phyloP scores from a whole-genome alignment of 2,888 invertebrate genomes.

The Eupithecia pulchellata region DNA sequence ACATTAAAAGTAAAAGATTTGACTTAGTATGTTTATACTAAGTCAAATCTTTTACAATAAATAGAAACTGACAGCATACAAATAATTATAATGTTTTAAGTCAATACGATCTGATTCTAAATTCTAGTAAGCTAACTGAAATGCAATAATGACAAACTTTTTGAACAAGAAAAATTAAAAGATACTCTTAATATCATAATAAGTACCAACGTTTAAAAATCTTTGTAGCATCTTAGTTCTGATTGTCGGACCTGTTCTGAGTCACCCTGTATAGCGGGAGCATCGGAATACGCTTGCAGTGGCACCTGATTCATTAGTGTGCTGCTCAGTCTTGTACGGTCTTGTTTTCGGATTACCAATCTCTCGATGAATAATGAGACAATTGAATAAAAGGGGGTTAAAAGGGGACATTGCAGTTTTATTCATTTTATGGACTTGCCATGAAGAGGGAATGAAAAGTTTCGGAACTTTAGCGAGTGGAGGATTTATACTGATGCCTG shows the following conservation, averaged over 20 bases:
- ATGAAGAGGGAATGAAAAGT: background rate
- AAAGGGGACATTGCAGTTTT: constrained; percentile 17
- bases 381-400: constrained; percentile 34
- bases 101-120: no score
- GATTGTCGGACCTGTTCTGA: background rate
- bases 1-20: no score
- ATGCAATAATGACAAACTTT: no score
- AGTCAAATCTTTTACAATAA: no score
- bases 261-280: constrained; percentile 16
- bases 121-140: no score
- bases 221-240: background rate
- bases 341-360: constrained; percentile 38
- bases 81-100: no score
- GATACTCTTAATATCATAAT: background rate
- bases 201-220: background rate
- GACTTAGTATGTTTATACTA: no score
- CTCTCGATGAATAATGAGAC: constrained; percentile 43
- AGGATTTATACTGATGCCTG: no score
- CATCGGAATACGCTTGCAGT: constrained; percentile 22
- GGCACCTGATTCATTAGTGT: constrained; percentile 46
- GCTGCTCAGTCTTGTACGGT: constrained; percentile 34
- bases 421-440: background rate
- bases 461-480: background rate
- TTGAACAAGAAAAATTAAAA: no score
- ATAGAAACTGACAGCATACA: no score